A percentile compares a stretch with the other conserved stretches of the same genome.
Evolutionary conservation across 2,888 invertebrate species (phyloP).

Genomic region (Andrena hattorfiana): DNA sequence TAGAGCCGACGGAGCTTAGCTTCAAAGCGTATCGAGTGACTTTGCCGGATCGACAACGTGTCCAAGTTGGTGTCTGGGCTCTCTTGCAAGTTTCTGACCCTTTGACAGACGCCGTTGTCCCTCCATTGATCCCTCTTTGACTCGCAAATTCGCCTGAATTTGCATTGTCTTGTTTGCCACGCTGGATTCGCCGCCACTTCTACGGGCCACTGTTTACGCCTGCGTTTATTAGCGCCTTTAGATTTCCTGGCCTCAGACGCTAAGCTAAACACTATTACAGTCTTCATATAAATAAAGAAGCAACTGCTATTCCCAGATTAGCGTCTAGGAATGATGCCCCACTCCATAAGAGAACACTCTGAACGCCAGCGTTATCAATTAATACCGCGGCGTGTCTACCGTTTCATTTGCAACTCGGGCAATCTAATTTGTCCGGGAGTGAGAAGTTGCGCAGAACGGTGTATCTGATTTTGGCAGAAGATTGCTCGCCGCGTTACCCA

Average conservation of each 20-base stretch:
- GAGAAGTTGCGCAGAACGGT: slow-evolving; percentile 39
- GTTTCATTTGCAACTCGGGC: slow-evolving; percentile 46
- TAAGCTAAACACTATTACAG: no score
- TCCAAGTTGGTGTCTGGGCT: slow-evolving; percentile 33
- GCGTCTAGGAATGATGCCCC: not conserved
- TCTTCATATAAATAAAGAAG: no score
- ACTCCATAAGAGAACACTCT: not conserved
- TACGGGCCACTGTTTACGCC: no score
- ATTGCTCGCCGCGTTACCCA: slow-evolving; percentile 33
- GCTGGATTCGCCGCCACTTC: not conserved
- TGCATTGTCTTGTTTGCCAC: slow-evolving; percentile 1
- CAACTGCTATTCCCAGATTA: not conserved
- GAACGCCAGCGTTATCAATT: slow-evolving; percentile 29
- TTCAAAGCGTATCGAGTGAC: slow-evolving; percentile 57
- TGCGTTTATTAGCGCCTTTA: no score
- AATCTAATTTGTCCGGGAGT: slow-evolving; percentile 54
- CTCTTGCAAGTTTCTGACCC: slow-evolving; percentile 1
- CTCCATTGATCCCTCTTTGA: slow-evolving; percentile 6
- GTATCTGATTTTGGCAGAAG: slow-evolving; percentile 59
- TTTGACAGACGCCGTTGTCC: not conserved
- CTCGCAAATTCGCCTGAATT: slow-evolving; percentile 6
- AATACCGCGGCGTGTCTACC: slow-evolving; percentile 29
- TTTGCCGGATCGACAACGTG: slow-evolving; percentile 55
- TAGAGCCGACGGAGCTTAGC: slow-evolving; percentile 49
- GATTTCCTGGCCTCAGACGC: no score